These are phyloP conservation scores for Brachionus plicatilis DNA, from an alignment of 1,140 invertebrate genomes.

Conservation along the genomic window DNA sequence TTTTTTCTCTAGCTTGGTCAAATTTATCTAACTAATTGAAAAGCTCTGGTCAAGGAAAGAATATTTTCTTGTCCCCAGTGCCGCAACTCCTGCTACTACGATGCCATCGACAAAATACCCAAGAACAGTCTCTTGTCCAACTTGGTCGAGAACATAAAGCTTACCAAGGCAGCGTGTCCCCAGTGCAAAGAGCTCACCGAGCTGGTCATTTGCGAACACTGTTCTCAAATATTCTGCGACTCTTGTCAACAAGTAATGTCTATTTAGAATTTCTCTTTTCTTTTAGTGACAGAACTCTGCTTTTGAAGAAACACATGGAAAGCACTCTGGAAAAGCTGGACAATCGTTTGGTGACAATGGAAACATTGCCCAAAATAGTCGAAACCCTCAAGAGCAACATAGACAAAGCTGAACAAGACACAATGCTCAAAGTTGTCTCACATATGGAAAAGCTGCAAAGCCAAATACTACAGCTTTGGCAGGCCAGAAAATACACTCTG, in stretches of 20 bases:
- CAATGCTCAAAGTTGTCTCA: not conserved
- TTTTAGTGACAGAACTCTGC: not conserved
- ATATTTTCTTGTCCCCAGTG: slow-evolving; percentile 5
- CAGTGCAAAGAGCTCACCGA: not conserved
- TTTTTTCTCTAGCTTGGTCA: not conserved
- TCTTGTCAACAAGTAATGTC: not conserved
- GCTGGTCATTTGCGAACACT: slow-evolving; percentile 3
- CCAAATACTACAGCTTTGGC: not conserved
- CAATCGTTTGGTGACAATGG: not conserved
- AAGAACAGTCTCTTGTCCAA: not conserved
- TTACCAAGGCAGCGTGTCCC: not conserved
- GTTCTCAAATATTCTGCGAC: slow-evolving; percentile 13
- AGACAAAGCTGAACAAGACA: not conserved
- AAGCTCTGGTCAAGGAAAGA: not conserved
- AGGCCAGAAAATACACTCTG: not conserved
- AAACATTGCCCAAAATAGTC: not conserved
- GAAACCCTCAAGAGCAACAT: not conserved
- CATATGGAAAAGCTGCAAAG: not conserved
- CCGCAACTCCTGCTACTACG: not conserved
- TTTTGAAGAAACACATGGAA: not conserved
- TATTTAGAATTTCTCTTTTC: not conserved
- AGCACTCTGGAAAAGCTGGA: not conserved
- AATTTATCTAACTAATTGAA: not conserved
- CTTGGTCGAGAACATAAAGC: not conserved
- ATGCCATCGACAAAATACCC: not conserved